Evolutionary conservation across 2,797 vertebrate species (phyloP), one percentile per base, ranked within the genome.

Genomic region (Chelonia mydas): DNA sequence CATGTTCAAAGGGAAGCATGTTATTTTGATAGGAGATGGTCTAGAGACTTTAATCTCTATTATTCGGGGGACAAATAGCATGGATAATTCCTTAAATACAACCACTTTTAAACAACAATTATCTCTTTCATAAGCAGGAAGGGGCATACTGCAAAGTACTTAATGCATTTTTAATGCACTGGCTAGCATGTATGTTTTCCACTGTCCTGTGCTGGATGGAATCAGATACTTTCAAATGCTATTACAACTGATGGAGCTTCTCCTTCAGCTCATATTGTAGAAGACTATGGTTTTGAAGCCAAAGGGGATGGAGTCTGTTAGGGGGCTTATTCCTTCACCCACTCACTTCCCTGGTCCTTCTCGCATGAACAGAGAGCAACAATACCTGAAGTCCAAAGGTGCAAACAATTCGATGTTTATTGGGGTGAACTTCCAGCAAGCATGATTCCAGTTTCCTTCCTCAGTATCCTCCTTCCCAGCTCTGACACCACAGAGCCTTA

Each of bases 41-140:
- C 89, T 95, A 97, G 95, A 92, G 91, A 96, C 97, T 97, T 97
- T 97, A 97, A 97, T 97, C 96, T 96, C 91, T 93, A 95, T 97
- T 97, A 96, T 97, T 96, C 88, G 89, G 91, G 72, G 90, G 86
- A 96, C 96, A 97, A 97, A 97, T 96, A 96, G 94, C 89, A 94
- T 84, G 91, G 96, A 83, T 97, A 97, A 96, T 95, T 96, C 94
- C 91, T 95, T 97, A 97, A 97, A 89, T 95, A 92, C 92, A 82
- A 65, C 95, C 87, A 45, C 93, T 97, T 97, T 95, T 96, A 96
- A 97, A 97, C 96, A 97, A 96, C 96, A 97, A 90, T 96, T 97
- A 96, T 97, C 95, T 97, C 94, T 95, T 95, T 94, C 91, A 72
- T 96, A 96, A 96, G 95, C 90, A 89, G 85, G 25, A 96, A 89